Base-by-base conservation (phyloP, 2,797 vertebrate species). In the Pipistrellus pygmaeus region DNA sequence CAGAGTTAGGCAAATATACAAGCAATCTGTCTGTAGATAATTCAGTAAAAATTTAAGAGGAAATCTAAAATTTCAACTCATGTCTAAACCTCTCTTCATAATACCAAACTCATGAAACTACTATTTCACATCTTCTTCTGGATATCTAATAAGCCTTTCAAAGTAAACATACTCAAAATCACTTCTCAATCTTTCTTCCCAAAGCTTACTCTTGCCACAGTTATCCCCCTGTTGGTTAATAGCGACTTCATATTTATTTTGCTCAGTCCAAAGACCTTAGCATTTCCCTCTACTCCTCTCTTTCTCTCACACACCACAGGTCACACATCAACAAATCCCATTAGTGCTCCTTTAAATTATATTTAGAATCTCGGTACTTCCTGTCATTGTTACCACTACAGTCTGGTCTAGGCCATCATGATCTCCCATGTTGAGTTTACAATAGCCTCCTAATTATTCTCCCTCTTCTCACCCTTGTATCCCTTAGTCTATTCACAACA, bases 141-240 rank as follows among this genome's bases (percentile, higher is more conserved):
- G 55, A 60, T 30, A 11, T 91, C 44, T 71, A 30, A n/a, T 72
- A 80, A 17, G 38, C n/a, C 51, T 66, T 75, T 95, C 25, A 60
- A 53, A 93, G 32, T 85, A 90, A 95, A 73, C 14, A 46, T 41
- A 25, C 8, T 84, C 21, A 35, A 64, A 85, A 77, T 38, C 82
- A 78, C 68, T 64, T 23, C 9, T 69, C 53, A 30, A 3, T 85
- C n/a, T 64, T 80, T 41, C 18, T 90, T 14, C 4, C 21, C 21
- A 80, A n/a, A 76, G 9, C 2, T 25, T 66, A 13, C 30, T 38
- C 8, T 12, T 88, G 51, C 5, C 7, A 44, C 7, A 44, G 5
- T 60, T 32, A 60, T 69, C 21, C 2, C 5, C 4, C 20, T 85
- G 15, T 64, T 89, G 48, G 2, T 76, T 86, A 48, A 38, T n/a